Evolutionary conservation across 2,113 vertebrate species (phyloP).

Genomic region (Calcarius ornatus): DNA sequence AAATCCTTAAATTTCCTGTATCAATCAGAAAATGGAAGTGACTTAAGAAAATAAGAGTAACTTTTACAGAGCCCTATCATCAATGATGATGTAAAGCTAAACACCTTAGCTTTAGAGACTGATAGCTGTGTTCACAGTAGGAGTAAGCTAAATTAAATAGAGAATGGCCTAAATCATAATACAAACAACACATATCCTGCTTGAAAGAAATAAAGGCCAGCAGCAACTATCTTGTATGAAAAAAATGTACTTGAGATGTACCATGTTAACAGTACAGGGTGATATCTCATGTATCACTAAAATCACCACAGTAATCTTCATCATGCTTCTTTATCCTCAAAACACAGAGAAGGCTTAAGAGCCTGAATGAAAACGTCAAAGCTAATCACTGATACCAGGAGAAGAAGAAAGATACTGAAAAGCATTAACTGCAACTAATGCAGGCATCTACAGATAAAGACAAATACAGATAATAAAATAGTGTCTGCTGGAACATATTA

Average conservation of each 20-base stretch:
- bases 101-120: not conserved
- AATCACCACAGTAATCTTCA: not conserved
- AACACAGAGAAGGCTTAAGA: not conserved
- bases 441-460: not conserved
- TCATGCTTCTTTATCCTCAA: not conserved
- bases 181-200: not conserved
- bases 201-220: not conserved
- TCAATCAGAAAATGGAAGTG: not conserved
- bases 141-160: not conserved
- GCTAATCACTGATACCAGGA: not conserved
- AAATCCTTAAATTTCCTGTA: not conserved
- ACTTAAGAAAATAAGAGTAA: not conserved
- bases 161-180: not conserved
- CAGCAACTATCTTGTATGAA: not conserved
- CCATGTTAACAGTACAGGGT: not conserved
- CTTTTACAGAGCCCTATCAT: not conserved
- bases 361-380: not conserved
- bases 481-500: not conserved
- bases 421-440: not conserved
- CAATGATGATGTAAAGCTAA: not conserved
- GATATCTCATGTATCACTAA: not conserved
- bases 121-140: not conserved
- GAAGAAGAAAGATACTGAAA: not conserved
- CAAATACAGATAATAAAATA: not conserved
- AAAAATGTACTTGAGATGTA: not conserved